These are phyloP conservation scores for Cyprinus carpio DNA, from an alignment of 2,113 vertebrate species.

Conservation along the genomic window DNA sequence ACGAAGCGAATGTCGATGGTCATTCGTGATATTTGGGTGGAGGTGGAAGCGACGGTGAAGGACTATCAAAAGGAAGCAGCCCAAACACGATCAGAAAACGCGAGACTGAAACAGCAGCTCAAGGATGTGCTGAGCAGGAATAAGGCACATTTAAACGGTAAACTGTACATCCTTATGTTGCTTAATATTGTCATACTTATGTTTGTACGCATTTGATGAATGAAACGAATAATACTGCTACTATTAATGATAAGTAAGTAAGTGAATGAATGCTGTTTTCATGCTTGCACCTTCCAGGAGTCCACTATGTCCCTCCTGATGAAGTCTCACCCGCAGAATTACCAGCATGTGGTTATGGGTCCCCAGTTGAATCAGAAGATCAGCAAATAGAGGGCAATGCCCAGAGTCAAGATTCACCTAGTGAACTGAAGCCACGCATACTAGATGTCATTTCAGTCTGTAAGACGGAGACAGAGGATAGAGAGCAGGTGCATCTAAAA, in stretches of 20 bases:
- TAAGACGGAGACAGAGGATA: constrained; percentile 37
- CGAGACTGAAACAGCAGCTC: constrained; percentile 72
- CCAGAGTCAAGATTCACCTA: neutral
- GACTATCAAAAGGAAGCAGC: constrained; percentile 76
- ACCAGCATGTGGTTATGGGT: constrained; percentile 23
- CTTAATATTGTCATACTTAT: neutral
- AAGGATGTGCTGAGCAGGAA: constrained; percentile 68
- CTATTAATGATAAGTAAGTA: neutral
- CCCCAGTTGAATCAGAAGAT: constrained; percentile 47
- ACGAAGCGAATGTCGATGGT: constrained; percentile 71
- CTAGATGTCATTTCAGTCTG: neutral
- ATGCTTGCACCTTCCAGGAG: neutral
- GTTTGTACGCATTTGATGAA: neutral
- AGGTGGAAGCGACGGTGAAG: constrained; percentile 74
- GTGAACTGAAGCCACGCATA: neutral
- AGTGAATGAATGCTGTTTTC: neutral
- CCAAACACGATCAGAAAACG: constrained; percentile 70
- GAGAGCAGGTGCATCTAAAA: neutral
- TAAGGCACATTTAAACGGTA: constrained; percentile 30
- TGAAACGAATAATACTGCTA: neutral
- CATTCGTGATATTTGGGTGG: constrained; percentile 75
- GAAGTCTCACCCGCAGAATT: constrained; percentile 40
- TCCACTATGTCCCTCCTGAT: constrained; percentile 22
- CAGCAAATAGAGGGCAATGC: neutral
- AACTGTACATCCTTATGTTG: neutral